These are phyloP conservation scores for Platynereis dumerilii DNA, from an alignment of 2,888 invertebrate species.

Conservation along the genomic window DNA sequence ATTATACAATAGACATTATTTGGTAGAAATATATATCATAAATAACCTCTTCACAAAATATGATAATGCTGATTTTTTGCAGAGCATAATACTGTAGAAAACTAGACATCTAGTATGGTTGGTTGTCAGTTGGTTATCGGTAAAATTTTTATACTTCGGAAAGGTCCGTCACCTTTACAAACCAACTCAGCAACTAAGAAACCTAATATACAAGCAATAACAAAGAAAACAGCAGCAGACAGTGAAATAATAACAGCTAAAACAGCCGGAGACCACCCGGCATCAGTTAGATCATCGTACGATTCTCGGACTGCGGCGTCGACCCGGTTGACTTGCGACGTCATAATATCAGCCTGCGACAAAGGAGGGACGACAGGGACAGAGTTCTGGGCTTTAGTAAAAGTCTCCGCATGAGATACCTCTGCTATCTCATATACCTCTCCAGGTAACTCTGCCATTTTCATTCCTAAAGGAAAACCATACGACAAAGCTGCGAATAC, in stretches of 20 bases:
- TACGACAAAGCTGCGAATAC: slow-evolving; percentile 20
- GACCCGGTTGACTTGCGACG: no score
- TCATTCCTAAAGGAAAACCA: slow-evolving; percentile 7
- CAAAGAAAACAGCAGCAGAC: slow-evolving; percentile 24
- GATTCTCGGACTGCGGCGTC: no score
- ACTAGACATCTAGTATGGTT: no score
- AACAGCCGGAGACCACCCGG: slow-evolving; percentile 19
- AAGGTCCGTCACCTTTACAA: slow-evolving; percentile 16
- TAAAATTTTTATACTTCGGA: slow-evolving; percentile 9
- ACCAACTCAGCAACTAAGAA: slow-evolving; percentile 25
- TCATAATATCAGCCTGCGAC: no score
- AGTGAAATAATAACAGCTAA: slow-evolving; percentile 27
- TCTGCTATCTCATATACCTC: not conserved
- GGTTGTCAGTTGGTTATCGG: slow-evolving; percentile 14
- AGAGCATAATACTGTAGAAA: no score
- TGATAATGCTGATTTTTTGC: no score
- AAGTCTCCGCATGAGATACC: not conserved
- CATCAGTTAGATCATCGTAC: slow-evolving; percentile 1
- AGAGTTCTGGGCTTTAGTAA: not conserved
- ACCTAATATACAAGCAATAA: slow-evolving; percentile 25
- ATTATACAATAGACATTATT: no score
- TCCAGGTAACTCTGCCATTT: no score
- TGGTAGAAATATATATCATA: no score
- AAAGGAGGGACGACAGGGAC: no score
- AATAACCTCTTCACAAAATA: no score